Base-by-base conservation (phyloP, 2,797 vertebrate genomes). In the Staurois parvus region DNA sequence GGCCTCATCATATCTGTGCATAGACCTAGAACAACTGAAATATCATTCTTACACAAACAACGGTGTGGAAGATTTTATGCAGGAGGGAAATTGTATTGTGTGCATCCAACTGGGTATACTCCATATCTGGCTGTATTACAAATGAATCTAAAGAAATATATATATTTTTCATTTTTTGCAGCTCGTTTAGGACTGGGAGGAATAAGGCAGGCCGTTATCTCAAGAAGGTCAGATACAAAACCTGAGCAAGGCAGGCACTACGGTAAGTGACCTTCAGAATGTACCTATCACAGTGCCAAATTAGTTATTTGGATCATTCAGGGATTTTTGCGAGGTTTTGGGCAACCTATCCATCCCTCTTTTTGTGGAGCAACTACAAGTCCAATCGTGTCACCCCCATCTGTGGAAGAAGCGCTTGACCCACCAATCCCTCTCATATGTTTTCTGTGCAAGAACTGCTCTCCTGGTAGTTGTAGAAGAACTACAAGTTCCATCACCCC, bases 161-260 rank as follows among this genome's bases (percentile, higher is more conserved):
- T 24, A 6, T 15, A 66, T 66, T 15, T 66, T 29, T 29, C 26
- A 26, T 75, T 21, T 73, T 69, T 77, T 84, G 15, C 76, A 79
- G 79, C 26, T 24, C 24, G 29, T 83, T 76, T 83, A 69, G 62
- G 76, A 75, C 56, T 59, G 70, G 81, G 67, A 66, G n/a, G 26
- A 75, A 21, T 72, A 82, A 62, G 19, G 26, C n/a, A 75, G 42
- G 76, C 5, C 45, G 26, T 29, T 42, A 66, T 74, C 76, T 76
- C 8, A 83, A 84, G 72, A 87, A 87, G 70, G 48, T 73, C 76
- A 87, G 76, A 83, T 73, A 87, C 81, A 87, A 87, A 74, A 79
- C 68, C 24, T 68, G 75, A 83, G 32, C 56, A 32, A 70, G 10
- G 19, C 4, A 26, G 6, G 75, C 30, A n/a, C 30, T 21, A 75